A percentile compares a stretch with the other conserved stretches of the same genome.
These are phyloP conservation scores for Macrobrachium rosenbergii DNA, from an alignment of 1,140 invertebrate genomes.

Conservation along the genomic window DNA sequence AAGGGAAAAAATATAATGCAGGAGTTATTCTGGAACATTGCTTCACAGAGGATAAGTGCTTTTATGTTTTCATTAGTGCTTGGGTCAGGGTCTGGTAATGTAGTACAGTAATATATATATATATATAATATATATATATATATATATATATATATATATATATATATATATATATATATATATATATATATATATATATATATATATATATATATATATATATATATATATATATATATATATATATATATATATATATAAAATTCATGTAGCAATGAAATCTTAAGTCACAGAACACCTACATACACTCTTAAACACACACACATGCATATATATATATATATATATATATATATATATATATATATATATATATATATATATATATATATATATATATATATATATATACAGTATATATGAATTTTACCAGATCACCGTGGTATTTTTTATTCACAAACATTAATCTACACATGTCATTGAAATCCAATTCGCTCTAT, in stretches of 20 bases:
- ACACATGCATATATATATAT: background rate
- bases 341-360: constrained; percentile 18
- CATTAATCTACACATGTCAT: too few species aligned
- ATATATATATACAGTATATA: constrained; percentile 13
- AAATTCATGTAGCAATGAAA: background rate
- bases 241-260: background rate
- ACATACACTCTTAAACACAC: background rate
- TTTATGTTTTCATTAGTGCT: background rate
- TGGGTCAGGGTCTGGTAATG: background rate
- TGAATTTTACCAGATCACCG: too few species aligned
- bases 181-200: constrained; percentile 19
- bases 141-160: background rate
- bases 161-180: constrained; percentile 1
- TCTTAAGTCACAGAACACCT: background rate
- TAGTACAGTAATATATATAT: background rate
- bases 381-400: constrained; percentile 14
- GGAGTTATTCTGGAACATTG: too few species aligned
- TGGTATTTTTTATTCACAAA: too few species aligned
- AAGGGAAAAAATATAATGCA: too few species aligned
- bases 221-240: background rate
- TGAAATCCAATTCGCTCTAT: too few species aligned
- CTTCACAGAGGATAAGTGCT: too few species aligned
- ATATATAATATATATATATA: constrained; percentile 13
- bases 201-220: constrained; percentile 12
- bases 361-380: constrained; percentile 19